These are phyloP conservation scores for Dufourea novaeangliae DNA, from an alignment of 1,140 invertebrate genomes.

Conservation along the genomic window DNA sequence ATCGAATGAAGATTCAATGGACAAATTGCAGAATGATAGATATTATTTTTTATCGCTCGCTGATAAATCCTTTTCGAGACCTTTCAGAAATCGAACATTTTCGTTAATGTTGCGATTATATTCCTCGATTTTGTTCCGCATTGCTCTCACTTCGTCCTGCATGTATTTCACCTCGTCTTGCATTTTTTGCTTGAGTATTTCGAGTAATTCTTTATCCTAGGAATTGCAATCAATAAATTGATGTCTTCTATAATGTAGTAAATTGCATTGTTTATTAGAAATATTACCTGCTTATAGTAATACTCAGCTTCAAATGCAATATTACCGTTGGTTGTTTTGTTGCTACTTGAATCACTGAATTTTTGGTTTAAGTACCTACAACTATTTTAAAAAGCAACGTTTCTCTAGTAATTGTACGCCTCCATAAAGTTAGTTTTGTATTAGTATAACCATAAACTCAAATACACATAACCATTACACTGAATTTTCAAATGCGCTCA, in stretches of 20 bases:
- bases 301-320: conserved; percentile 66
- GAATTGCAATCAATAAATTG: neutral
- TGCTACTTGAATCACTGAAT: conserved; percentile 35
- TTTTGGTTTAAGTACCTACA: conserved; percentile 32
- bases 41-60: conserved; percentile 53
- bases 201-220: conserved; percentile 63
- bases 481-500: neutral
- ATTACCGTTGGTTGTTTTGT: conserved; percentile 9
- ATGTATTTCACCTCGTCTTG: conserved; percentile 65
- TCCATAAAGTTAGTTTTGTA: too few relatives aligned
- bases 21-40: neutral
- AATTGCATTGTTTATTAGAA: neutral
- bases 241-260: neutral
- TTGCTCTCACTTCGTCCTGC: conserved; percentile 60
- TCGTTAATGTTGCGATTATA: conserved; percentile 68
- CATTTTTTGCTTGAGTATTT: conserved; percentile 63
- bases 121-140: conserved; percentile 66
- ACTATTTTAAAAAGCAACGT: neutral
- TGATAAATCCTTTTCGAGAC: conserved; percentile 54
- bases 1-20: neutral
- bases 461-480: neutral
- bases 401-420: too few relatives aligned
- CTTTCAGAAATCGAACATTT: conserved; percentile 65
- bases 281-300: conserved; percentile 66
- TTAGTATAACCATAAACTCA: too few relatives aligned